Conservation (phyloP, 2,888 invertebrate species). For the Ochlodes sylvanus region DNA sequence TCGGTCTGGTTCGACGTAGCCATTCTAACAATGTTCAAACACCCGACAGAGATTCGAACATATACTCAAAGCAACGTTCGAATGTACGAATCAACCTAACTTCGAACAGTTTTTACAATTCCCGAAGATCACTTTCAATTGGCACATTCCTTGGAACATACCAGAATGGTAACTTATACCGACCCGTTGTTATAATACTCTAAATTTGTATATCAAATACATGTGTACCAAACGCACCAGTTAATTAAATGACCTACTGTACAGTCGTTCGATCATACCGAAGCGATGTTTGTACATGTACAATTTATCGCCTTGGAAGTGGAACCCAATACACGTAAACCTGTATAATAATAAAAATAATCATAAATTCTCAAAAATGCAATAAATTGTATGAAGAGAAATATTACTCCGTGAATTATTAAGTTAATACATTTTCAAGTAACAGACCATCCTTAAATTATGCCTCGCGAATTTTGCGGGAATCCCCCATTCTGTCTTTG, state of each 20-base stretch:
- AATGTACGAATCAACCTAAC: slow-evolving; percentile 1
- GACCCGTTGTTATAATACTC: slow-evolving; percentile 9
- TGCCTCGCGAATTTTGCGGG: too few relatives aligned
- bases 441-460: too few relatives aligned
- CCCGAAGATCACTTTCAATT: not conserved
- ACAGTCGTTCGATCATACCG: slow-evolving; percentile 15
- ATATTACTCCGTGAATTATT: too few relatives aligned
- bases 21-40: not conserved
- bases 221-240: slow-evolving; percentile 10
- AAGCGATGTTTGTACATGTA: slow-evolving; percentile 17
- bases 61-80: not conserved
- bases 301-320: not conserved
- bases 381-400: too few relatives aligned
- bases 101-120: slow-evolving; percentile 2
- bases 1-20: too few relatives aligned
- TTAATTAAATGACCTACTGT: not conserved
- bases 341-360: too few relatives aligned
- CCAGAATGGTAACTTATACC: slow-evolving; percentile 14
- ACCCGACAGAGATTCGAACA: not conserved
- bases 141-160: slow-evolving; percentile 14
- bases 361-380: too few relatives aligned
- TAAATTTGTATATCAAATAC: not conserved
- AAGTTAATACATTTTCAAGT: too few relatives aligned
- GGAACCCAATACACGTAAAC: too few relatives aligned
- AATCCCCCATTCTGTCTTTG: too few relatives aligned